Base-by-base conservation (phyloP, 2,797 vertebrate genomes). In the Notoglanidium macrostoma region DNA sequence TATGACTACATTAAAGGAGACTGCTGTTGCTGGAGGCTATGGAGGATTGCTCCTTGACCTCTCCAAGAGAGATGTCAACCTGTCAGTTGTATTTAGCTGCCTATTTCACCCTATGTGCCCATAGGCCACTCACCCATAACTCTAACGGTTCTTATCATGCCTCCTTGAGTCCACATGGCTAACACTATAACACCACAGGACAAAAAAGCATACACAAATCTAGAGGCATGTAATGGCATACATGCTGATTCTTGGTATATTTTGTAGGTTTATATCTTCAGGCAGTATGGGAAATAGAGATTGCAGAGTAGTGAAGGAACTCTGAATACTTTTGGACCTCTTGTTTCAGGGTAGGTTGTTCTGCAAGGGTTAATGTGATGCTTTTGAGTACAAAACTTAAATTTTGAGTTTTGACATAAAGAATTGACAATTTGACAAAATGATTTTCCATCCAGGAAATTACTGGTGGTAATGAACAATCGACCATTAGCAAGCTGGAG, bases 41-140 rank as follows among this genome's bases (percentile, higher is more conserved):
- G 32, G 84, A 85, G 86, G 88, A 35, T 85, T 88, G 88, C 65
- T 85, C 74, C 44, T 84, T 70, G 68, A 88, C 59, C 88, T 76
- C 55, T 82, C 84, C 87, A 85, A 93, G 84, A 90, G 85, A 92
- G 90, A 91, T 91, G 91, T 93, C 89, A 87, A 84, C 88, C 90
- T 92, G 88, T 92, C 87, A 79, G 85, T 84, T 91, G 80, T 89
- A 89, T 92, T 93, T 91, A 92, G 88, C 90, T 90, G 84, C 72
- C 68, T 74, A 72, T 63, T 85, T 90, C 87, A 86, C 90, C 88
- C 91, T 61, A 83, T 54, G 90, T 91, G 89, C 88, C 89, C 89
- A 65, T 44, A 77, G 91, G 54, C 79, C 80, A 78, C 51, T 94
- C 92, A 93, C 79, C 91, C 91, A 87, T 90, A 88, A 88, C 85